phyloP scores from a whole-genome alignment of 2,888 invertebrate genomes.

The Drosophila hamatofila region DNA sequence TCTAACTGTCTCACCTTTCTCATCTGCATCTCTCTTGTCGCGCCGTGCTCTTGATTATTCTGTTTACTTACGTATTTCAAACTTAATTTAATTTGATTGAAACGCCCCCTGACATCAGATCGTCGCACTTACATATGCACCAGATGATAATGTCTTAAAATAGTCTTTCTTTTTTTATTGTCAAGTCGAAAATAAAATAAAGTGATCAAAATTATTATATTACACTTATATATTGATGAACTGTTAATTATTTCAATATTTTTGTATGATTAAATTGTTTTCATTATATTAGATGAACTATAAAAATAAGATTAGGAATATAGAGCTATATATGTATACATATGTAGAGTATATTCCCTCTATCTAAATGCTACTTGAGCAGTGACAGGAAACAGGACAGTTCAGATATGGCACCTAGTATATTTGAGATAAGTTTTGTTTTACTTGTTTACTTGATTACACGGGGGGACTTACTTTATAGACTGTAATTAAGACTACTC shows the following conservation, averaged over 20 bases:
- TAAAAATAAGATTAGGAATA: not conserved
- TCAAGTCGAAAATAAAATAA: conserved; percentile 8
- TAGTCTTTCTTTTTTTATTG: conserved; percentile 1
- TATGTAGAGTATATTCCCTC: not conserved
- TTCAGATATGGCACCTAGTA: not conserved
- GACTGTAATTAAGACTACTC: not conserved
- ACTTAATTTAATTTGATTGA: conserved; percentile 38
- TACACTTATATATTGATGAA: not conserved
- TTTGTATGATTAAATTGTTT: not conserved
- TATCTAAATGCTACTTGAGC: not conserved
- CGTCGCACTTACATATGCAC: conserved; percentile 5
- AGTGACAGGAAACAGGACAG: conserved; percentile 1
- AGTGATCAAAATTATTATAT: not conserved
- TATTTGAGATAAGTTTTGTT: not conserved
- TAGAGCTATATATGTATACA: not conserved
- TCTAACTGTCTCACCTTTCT: too few species aligned
- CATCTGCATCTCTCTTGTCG: conserved; percentile 4
- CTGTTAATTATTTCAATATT: not conserved
- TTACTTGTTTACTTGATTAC: not conserved
- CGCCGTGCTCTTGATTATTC: conserved; percentile 37
- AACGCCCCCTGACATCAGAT: conserved; percentile 17
- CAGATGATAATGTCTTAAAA: conserved; percentile 10
- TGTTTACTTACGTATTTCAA: conserved; percentile 34
- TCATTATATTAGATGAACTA: not conserved
- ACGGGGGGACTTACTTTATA: not conserved